Evolutionary conservation across 53 echinoderm and acorn worm genomes (phyloP).

Genomic region (Temnopleurus reevesii): DNA sequence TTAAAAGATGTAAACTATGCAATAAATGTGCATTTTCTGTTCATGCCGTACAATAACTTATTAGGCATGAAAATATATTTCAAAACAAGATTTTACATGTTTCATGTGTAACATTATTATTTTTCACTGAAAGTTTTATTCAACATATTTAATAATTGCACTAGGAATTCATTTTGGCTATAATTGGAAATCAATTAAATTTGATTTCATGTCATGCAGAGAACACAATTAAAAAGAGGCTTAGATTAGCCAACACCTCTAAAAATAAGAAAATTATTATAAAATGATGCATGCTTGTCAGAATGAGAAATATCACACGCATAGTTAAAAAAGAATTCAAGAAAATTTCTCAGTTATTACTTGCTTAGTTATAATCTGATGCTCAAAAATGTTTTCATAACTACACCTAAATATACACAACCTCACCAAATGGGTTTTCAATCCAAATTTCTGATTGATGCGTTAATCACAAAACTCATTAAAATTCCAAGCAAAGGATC

Average conservation of each 20-base stretch:
- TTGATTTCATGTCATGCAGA: not conserved
- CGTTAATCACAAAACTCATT: constrained; percentile 37
- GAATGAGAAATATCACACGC: not conserved
- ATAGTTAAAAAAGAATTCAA: not conserved
- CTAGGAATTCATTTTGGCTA: too few species aligned
- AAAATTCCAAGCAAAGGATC: constrained; percentile 16
- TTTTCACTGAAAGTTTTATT: too few species aligned
- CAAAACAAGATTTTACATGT: too few species aligned
- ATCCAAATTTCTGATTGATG: not conserved
- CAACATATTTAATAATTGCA: too few species aligned
- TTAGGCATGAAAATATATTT: too few species aligned
- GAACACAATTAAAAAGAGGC: not conserved
- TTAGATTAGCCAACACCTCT: not conserved
- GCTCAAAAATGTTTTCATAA: not conserved
- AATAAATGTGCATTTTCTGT: too few species aligned
- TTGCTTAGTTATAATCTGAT: too few species aligned
- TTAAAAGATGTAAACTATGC: too few species aligned
- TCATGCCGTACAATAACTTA: too few species aligned
- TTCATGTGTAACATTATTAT: too few species aligned
- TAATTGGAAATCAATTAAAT: not conserved
- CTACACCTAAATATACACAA: not conserved
- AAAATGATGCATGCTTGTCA: not conserved
- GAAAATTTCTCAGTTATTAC: too few species aligned
- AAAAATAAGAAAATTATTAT: not conserved
- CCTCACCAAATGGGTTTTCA: not conserved